Conservation (phyloP, 2,888 invertebrate species). For the Rhagonycha fulva region DNA sequence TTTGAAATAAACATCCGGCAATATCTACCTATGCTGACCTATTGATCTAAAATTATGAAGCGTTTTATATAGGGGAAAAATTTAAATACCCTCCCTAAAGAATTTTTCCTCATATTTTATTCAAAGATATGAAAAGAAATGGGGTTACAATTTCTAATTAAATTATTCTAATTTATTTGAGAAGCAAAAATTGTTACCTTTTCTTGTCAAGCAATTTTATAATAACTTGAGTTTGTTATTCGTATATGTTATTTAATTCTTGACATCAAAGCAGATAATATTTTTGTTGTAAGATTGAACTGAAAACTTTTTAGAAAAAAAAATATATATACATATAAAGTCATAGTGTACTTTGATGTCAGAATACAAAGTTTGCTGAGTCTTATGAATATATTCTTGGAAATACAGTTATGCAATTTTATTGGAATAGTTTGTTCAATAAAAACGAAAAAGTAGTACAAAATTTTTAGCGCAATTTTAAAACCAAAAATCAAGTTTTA, state of each 20-base stretch:
- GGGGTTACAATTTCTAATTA: neutral
- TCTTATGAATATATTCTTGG: neutral
- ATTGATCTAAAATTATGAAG: neutral
- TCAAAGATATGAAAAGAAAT: neutral
- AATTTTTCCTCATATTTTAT: neutral
- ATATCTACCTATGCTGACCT: neutral
- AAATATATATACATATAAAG: too few species aligned
- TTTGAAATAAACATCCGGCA: neutral
- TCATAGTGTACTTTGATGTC: neutral
- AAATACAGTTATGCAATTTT: neutral
- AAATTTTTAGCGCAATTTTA: neutral
- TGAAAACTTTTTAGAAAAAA: neutral
- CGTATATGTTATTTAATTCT: neutral
- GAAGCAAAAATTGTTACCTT: neutral
- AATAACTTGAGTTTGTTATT: neutral
- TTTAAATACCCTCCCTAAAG: neutral
- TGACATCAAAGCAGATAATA: neutral
- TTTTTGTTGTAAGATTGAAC: neutral
- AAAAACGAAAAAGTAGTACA: neutral
- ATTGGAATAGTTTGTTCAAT: neutral
- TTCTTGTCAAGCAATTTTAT: neutral
- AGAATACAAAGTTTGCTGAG: neutral
- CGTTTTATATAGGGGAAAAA: neutral
- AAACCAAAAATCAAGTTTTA: too few species aligned
- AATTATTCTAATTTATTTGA: neutral